Percentiles rank a stretch among this genome's conserved stretches.
Conservation (phyloP, 1,140 invertebrate genomes). For the Mamestra configurata region DNA sequence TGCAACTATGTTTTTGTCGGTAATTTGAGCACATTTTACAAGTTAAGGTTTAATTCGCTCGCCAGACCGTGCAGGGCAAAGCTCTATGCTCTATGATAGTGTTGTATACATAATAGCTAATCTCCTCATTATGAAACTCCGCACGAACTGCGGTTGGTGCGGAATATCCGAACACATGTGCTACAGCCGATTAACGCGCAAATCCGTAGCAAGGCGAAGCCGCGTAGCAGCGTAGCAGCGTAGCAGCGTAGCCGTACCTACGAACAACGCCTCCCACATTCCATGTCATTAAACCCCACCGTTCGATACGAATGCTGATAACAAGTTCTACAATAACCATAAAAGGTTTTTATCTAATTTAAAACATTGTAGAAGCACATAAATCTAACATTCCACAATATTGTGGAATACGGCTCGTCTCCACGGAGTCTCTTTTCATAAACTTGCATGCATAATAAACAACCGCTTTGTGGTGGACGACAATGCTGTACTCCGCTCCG, state of each 20-base stretch:
- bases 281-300: slow-evolving; percentile 13
- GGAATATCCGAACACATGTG: slow-evolving; percentile 44
- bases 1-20: not conserved
- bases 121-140: slow-evolving; percentile 42
- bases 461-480: slow-evolving; percentile 38
- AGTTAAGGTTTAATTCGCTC: not conserved
- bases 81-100: too few relatives aligned
- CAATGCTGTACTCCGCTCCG: slow-evolving; percentile 2
- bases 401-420: not conserved
- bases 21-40: not conserved
- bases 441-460: slow-evolving; percentile 47
- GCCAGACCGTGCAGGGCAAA: not conserved
- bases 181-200: slow-evolving; percentile 35
- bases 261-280: slow-evolving; percentile 33
- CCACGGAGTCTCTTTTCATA: slow-evolving; percentile 23
- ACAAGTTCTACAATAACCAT: not conserved
- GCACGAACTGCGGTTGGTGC: slow-evolving; percentile 35
- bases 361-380: not conserved
- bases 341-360: slow-evolving; percentile 24
- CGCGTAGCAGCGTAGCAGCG: not conserved
- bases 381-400: slow-evolving; percentile 14
- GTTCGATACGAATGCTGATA: slow-evolving; percentile 25
- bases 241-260: not conserved
- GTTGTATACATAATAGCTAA: slow-evolving; percentile 1
- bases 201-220: slow-evolving; percentile 22